Base-by-base conservation (phyloP, 2,888 invertebrate species). In the Schrankia costaestrigalis region DNA sequence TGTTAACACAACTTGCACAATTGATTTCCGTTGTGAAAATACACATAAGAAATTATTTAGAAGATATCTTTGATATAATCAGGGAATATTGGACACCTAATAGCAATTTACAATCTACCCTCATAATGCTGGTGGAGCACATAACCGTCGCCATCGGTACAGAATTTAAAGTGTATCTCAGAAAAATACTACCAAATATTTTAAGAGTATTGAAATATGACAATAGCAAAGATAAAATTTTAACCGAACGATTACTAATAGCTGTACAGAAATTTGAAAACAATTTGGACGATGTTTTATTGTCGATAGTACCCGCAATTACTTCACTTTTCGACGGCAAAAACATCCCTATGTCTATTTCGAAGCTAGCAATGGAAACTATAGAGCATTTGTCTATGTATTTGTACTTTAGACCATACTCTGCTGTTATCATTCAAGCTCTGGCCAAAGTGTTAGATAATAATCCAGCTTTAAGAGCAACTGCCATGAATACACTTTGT, bases 11-110 rank as follows among this genome's bases (percentile, higher is more conserved):
- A 71, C 82, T 99, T 48, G 97, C 97, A 2, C 93, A 94, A 47
- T 89, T 99, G 15, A 97, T 99, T 56, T 94, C 94, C 11, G 97
- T 99, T 42, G 98, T 99, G 0, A 97, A 97, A 77, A 96, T 97
- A 66, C 98, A 99, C 75, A 97, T 99, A 42, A 91, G 98, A 26
- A 95, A 95, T 69, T 99, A 98, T 77, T 90, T 99, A 70, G 95
- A 96, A 55, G 97, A 97, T 53, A 98, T 99, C 59, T 98, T 99
- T 70, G 91, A 91, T 46, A 89, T 99, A 7, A 95, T 98, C 26
- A 95, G 94, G 68, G 97, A 97, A 66, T 97, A 96, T 72, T 98
- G 98, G 98, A 95, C 93, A 1, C 91, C 93, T 0, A 93, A 93
- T 53, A 94, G 94, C 59, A 92, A 93, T 0, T 86, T 98, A 41